These are phyloP conservation scores for Saguinus imperator DNA, from an alignment of 2,113 vertebrate genomes.

Conservation along the genomic window DNA sequence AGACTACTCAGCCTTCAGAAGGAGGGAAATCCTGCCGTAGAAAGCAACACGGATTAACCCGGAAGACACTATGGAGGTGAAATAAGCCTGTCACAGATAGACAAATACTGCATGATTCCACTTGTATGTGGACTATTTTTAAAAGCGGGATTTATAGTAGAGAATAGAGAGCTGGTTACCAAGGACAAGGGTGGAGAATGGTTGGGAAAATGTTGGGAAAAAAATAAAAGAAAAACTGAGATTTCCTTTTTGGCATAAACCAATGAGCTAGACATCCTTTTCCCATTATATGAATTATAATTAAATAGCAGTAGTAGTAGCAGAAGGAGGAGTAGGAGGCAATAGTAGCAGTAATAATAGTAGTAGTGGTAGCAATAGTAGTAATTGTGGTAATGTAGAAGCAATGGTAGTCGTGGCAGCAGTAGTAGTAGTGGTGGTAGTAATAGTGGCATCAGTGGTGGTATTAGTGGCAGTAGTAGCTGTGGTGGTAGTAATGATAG, in stretches of 20 bases:
- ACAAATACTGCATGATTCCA: background rate
- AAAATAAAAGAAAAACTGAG: background rate
- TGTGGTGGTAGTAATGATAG: no score
- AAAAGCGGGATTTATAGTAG: background rate
- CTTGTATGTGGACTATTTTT: background rate
- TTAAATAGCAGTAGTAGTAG: no score
- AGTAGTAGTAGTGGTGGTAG: no score
- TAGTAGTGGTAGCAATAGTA: no score
- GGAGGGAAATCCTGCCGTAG: fast-evolving
- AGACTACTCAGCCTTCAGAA: background rate
- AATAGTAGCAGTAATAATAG: no score
- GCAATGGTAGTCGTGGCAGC: fast-evolving
- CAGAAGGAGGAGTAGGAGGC: no score
- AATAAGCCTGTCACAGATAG: background rate
- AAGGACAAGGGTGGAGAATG: background rate
- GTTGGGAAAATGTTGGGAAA: background rate
- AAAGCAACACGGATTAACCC: background rate
- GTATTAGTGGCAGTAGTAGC: no score
- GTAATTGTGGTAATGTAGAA: no score
- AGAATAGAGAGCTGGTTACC: background rate
- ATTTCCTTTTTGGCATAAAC: background rate
- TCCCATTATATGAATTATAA: background rate
- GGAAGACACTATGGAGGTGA: background rate
- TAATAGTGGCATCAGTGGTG: fast-evolving
- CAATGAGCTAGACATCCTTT: background rate